phyloP scores from a whole-genome alignment of 2,888 invertebrate genomes.

The Eubasilissa splendida region DNA sequence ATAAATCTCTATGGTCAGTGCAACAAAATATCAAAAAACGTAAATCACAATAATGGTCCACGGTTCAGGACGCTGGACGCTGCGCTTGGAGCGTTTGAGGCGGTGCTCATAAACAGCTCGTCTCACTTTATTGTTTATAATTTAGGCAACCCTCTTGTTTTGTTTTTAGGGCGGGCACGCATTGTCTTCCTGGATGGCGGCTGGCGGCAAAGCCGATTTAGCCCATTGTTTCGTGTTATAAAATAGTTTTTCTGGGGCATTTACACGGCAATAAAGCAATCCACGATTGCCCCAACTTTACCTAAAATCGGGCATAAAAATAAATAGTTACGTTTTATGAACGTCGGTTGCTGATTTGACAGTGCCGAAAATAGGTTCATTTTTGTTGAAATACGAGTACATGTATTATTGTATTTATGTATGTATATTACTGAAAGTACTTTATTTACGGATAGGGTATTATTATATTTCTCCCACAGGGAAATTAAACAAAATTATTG shows the following conservation, averaged over 20 bases:
- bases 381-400: neutral
- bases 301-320: neutral
- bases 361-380: neutral
- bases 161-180: conserved; percentile 26
- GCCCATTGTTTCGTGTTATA: conserved; percentile 30
- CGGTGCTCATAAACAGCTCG: conserved; percentile 16
- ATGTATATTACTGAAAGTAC: too few species aligned
- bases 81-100: neutral
- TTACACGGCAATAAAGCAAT: conserved; percentile 34
- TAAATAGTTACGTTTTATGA: conserved; percentile 6
- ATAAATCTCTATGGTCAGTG: conserved; percentile 26
- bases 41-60: conserved; percentile 12
- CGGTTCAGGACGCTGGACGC: neutral
- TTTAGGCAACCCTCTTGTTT: conserved; percentile 17
- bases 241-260: conserved; percentile 36
- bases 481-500: too few species aligned
- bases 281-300: conserved; percentile 3
- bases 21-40: conserved; percentile 7
- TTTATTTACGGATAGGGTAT: too few species aligned
- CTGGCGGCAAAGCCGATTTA: conserved; percentile 23
- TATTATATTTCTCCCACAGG: too few species aligned
- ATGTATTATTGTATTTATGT: too few species aligned
- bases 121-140: conserved; percentile 27
- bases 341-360: neutral
- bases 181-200: conserved; percentile 14